These are phyloP conservation scores for Phymanthus crucifer DNA, from an alignment of 92 coral and sea anemone genomes.

Conservation along the genomic window DNA sequence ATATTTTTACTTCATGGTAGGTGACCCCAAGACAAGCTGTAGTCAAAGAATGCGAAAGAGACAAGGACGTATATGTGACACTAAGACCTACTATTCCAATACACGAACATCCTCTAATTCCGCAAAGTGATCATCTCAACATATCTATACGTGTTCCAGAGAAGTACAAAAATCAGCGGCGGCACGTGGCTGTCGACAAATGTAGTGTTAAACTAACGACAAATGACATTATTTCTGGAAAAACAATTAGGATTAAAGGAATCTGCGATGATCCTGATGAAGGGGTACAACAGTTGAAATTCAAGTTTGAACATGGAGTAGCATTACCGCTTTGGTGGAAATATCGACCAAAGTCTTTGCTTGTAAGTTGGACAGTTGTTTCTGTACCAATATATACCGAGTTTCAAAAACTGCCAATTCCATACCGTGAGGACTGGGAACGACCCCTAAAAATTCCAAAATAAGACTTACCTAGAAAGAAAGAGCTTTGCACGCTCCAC, in stretches of 20 bases:
- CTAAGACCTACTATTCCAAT: slow-evolving; percentile 27
- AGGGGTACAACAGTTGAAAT: neutral
- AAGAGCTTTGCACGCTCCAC: too few relatives aligned
- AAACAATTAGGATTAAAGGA: neutral
- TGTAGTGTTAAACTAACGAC: slow-evolving; percentile 8
- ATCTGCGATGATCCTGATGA: slow-evolving; percentile 18
- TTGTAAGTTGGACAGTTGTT: too few relatives aligned
- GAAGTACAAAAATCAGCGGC: neutral
- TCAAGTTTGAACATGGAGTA: neutral
- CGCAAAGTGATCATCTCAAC: neutral
- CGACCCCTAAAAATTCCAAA: too few relatives aligned
- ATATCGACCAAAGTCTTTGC: too few relatives aligned
- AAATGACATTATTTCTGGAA: neutral
- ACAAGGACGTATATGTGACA: slow-evolving; percentile 1
- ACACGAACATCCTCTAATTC: neutral
- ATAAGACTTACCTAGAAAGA: too few relatives aligned
- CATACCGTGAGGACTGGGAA: too few relatives aligned
- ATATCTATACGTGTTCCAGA: slow-evolving; percentile 4
- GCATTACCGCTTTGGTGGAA: neutral
- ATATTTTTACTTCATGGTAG: too few relatives aligned
- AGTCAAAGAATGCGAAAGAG: slow-evolving; percentile 13
- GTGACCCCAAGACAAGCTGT: slow-evolving; percentile 1
- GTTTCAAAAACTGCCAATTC: too few relatives aligned
- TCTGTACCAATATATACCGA: too few relatives aligned
- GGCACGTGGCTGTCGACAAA: neutral